Evolutionary conservation across 2,888 invertebrate genomes (phyloP).

Genomic region (Pemphredon lugubris): DNA sequence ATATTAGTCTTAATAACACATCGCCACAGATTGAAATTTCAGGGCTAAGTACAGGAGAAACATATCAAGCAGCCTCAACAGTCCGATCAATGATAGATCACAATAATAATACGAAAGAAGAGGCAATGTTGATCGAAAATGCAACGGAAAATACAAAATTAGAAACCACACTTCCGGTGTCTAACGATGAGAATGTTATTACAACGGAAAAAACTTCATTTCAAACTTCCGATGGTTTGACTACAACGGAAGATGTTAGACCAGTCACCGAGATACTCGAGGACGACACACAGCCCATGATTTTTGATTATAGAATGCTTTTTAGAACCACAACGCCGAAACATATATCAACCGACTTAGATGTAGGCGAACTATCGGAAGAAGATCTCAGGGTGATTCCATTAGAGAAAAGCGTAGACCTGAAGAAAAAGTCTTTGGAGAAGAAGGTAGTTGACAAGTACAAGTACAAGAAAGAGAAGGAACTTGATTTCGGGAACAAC

Average conservation of each 20-base stretch:
- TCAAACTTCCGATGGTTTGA: constrained; percentile 6
- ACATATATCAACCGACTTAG: constrained; percentile 28
- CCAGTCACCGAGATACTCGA: constrained; percentile 75
- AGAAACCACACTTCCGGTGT: constrained; percentile 12
- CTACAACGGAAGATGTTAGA: constrained; percentile 69
- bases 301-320: constrained; percentile 69
- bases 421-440: constrained; percentile 57
- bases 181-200: constrained; percentile 9
- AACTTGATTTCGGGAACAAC: constrained; percentile 53
- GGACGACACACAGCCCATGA: constrained; percentile 69
- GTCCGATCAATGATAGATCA: no score
- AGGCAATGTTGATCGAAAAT: neutral
- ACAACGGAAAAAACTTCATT: constrained; percentile 24
- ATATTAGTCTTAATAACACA: no score
- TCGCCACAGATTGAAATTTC: no score
- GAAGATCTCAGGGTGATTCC: constrained; percentile 74
- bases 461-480: constrained; percentile 67
- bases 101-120: neutral
- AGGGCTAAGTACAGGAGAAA: no score
- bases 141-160: neutral
- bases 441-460: constrained; percentile 62
- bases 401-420: constrained; percentile 65
- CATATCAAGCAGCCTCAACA: no score
- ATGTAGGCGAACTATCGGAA: constrained; percentile 64
- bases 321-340: constrained; percentile 65